These are phyloP conservation scores for Sebastes itinus DNA, from an alignment of 2,797 vertebrate genomes.

Conservation along the genomic window DNA sequence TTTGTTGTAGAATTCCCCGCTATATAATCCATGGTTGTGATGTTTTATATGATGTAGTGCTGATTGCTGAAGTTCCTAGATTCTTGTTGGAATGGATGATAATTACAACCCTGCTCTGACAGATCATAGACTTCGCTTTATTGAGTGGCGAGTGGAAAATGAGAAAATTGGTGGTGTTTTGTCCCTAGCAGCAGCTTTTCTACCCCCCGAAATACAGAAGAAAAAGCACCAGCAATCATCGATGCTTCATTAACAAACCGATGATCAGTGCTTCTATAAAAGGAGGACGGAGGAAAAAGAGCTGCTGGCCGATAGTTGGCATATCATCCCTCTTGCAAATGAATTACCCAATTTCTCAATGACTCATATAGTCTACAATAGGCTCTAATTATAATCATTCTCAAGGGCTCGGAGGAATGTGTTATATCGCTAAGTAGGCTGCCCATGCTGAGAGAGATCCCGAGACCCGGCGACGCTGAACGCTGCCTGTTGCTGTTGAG, in stretches of 20 bases:
- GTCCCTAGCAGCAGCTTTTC: constrained; percentile 4
- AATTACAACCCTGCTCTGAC: constrained; percentile 41
- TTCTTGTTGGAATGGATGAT: constrained; percentile 29
- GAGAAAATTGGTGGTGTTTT: constrained; percentile 54
- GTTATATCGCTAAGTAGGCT: constrained; percentile 46
- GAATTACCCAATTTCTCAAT: constrained; percentile 51
- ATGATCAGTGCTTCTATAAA: constrained; percentile 35
- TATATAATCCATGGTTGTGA: not conserved
- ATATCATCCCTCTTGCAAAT: constrained; percentile 39
- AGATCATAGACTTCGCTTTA: constrained; percentile 35
- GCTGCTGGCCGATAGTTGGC: constrained; percentile 16
- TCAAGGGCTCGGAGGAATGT: constrained; percentile 31
- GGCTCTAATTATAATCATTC: constrained; percentile 61
- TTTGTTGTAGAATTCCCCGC: not conserved
- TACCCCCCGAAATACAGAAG: not conserved
- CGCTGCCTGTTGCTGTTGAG: constrained; percentile 26
- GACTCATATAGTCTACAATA: constrained; percentile 51
- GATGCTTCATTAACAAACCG: constrained; percentile 52
- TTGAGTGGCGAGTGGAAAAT: constrained; percentile 53
- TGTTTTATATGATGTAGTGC: not conserved
- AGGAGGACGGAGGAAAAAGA: constrained; percentile 2
- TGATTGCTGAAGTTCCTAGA: constrained; percentile 55
- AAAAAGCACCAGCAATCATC: constrained; percentile 22
- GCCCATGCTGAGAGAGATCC: constrained; percentile 35
- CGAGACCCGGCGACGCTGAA: not conserved